A percentile compares a stretch with the other conserved stretches of the same genome.
These are phyloP conservation scores for Troilus luridus DNA, from an alignment of 2,888 invertebrate species.

Conservation along the genomic window DNA sequence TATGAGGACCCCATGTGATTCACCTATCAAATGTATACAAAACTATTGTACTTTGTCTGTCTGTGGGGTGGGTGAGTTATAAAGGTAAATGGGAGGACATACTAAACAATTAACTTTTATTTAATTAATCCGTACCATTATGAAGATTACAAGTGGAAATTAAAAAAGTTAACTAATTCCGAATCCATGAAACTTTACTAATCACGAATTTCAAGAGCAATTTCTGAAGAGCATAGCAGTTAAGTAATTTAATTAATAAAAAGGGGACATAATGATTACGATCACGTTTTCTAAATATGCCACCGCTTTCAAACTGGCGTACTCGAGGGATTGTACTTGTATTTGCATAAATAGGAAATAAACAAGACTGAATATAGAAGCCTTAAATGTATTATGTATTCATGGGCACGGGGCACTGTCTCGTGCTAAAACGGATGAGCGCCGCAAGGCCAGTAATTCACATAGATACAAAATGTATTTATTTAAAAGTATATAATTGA, in stretches of 20 bases:
- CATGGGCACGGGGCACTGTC: background rate
- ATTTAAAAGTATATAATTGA: too few relatives aligned
- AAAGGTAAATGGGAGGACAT: too few relatives aligned
- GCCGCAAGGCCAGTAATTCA: background rate
- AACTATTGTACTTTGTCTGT: too few relatives aligned
- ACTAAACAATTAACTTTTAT: too few relatives aligned
- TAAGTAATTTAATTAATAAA: background rate
- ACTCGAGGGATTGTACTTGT: background rate
- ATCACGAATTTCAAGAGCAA: background rate
- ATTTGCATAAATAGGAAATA: constrained; percentile 14
- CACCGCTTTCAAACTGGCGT: background rate
- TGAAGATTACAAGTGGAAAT: too few relatives aligned
- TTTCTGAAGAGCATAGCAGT: background rate
- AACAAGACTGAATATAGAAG: constrained; percentile 1
- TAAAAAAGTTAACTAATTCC: background rate
- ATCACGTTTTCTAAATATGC: background rate
- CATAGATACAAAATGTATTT: background rate
- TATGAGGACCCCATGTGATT: too few relatives aligned
- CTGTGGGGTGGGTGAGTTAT: too few relatives aligned
- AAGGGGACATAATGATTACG: background rate
- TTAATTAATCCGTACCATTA: too few relatives aligned
- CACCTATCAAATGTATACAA: too few relatives aligned
- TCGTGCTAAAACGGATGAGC: background rate
- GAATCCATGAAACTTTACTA: background rate
- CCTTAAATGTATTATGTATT: background rate